A percentile compares a stretch with the other conserved stretches of the same genome.
Evolutionary conservation across 2,888 invertebrate genomes (phyloP).

Genomic region (Zaprionus obscuricornis): DNA sequence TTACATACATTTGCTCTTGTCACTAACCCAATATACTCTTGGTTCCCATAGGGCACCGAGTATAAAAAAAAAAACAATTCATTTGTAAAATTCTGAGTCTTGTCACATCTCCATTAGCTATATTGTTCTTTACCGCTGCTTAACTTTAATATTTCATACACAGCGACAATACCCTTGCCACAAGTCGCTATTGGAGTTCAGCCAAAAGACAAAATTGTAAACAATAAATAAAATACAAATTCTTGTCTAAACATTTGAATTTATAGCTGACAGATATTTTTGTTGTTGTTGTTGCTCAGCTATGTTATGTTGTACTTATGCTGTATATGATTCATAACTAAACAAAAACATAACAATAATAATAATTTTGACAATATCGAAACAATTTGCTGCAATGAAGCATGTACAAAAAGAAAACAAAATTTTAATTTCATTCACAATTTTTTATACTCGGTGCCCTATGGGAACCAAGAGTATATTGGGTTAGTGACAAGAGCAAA

Average conservation of each 20-base stretch:
- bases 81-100: conserved; percentile 56
- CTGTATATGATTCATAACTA: conserved; percentile 75
- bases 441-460: no score
- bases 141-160: no score
- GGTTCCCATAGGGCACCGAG: no score
- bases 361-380: conserved; percentile 68
- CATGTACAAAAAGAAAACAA: conserved; percentile 71
- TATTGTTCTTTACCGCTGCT: no score
- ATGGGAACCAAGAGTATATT: no score
- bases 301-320: conserved; percentile 45
- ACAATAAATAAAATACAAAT: conserved; percentile 10
- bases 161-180: no score
- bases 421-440: conserved; percentile 72
- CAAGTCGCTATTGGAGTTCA: no score
- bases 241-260: conserved; percentile 53
- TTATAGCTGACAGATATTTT: conserved; percentile 55
- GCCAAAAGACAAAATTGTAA: conserved; percentile 2
- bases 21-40: no score
- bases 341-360: conserved; percentile 46
- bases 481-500: no score
- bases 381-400: conserved; percentile 74
- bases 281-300: conserved; percentile 24
- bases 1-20: no score
- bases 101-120: conserved; percentile 34
- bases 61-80: conserved; percentile 33